A percentile compares a stretch with the other conserved stretches of the same genome.
These are phyloP conservation scores for Drosophila melanosoma DNA, from an alignment of 2,888 invertebrate species.

Conservation along the genomic window DNA sequence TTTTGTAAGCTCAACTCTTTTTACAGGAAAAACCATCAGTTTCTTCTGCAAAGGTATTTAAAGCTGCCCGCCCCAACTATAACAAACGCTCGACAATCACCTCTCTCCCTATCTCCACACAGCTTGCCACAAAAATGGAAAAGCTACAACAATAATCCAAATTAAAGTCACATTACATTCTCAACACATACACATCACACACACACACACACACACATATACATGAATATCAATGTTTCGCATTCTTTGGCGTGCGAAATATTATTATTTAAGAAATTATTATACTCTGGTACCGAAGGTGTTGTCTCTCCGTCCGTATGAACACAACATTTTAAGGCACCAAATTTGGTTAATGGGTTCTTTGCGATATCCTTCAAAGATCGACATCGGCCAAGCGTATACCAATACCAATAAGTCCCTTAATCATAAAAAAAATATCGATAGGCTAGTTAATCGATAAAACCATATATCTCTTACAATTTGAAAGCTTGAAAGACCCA, in stretches of 20 bases:
- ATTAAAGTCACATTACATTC: conserved; percentile 57
- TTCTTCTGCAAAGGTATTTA: conserved; percentile 82
- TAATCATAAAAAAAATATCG: neutral
- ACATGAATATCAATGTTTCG: conserved; percentile 43
- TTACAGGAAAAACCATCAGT: conserved; percentile 83
- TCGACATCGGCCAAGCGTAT: neutral
- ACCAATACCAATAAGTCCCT: no score
- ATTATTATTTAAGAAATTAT: neutral
- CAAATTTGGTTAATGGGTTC: neutral
- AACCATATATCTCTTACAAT: neutral
- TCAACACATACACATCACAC: conserved; percentile 19
- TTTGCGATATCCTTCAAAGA: neutral
- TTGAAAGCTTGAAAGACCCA: neutral
- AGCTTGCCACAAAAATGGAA: conserved; percentile 38
- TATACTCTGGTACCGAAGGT: neutral
- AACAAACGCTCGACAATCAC: conserved; percentile 1
- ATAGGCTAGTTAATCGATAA: neutral
- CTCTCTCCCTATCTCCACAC: conserved; percentile 19
- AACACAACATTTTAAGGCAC: neutral
- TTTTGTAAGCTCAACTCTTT: conserved; percentile 80
- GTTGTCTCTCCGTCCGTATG: neutral
- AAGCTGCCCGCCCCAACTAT: conserved; percentile 63
- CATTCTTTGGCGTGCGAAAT: conserved; percentile 57
- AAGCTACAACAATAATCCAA: conserved; percentile 56
- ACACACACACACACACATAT: conserved; percentile 6